Evolutionary conservation across 2,113 vertebrate species (phyloP), one percentile per base, ranked within the genome.

Genomic region (Anarhynchus alexandrinus): DNA sequence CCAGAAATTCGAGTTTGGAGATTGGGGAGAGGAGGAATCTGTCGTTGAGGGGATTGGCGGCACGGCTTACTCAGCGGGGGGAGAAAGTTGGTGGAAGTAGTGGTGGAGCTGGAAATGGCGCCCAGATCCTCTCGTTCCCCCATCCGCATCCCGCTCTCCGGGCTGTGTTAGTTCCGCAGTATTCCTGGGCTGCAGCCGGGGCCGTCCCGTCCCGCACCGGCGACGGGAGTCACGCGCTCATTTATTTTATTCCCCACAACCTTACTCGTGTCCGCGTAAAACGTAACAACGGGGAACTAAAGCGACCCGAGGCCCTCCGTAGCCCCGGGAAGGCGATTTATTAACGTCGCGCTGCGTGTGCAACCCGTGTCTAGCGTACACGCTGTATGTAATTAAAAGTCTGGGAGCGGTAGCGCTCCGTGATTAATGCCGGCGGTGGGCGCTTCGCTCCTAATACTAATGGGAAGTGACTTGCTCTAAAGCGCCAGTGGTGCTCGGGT

Each of bases 351-450:
- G 3, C 52, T 23, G 21, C 26, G 57, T 36, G 82, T 47, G 72
- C 82, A 34, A 13, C 55, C 87, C 82, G 10, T 17, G 82, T 64
- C 7, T 34, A 76, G 67, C 51, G 12, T 79, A 19, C 13, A 12
- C 55, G 12, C 36, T 10, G 65, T 30, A 74, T 70, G 92, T 97
- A 98, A 98, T 98, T 98, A 97, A 97, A 95, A 96, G 76, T 62
- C 94, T 88, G 34, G 47, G 90, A 94, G 94, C 69, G 4, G 67
- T 18, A 66, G 82, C 55, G 10, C 71, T 93, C 73, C 7, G 0
- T 98, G 98, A 98, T 98, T 98, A 98, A 98, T 98, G 96, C 88
- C 95, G 92, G 36, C 58, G 83, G 95, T 97, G 93, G 92, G 94
- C 88, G 42, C 94, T 97, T 83, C 82, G 94, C 96, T 97, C 97